These are phyloP conservation scores for Thryonomys swinderianus DNA, from an alignment of 2,113 vertebrate species.

Conservation along the genomic window DNA sequence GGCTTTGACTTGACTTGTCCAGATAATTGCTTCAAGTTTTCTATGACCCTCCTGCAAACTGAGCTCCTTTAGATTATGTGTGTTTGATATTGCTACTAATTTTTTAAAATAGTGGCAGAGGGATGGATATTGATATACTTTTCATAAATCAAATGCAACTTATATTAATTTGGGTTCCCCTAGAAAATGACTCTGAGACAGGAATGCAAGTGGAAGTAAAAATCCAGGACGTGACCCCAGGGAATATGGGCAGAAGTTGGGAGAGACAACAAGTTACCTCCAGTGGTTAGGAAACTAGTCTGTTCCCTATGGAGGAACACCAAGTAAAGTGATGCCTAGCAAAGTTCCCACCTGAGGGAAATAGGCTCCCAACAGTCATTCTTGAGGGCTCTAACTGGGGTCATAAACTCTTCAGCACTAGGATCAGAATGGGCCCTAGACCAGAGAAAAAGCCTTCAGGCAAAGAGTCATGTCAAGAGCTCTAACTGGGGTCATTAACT, in stretches of 20 bases:
- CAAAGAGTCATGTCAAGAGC: neutral
- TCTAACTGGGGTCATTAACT: neutral
- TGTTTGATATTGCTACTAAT: neutral
- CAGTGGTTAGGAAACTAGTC: neutral
- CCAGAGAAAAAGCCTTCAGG: neutral
- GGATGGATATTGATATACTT: neutral
- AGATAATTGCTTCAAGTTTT: constrained; percentile 67
- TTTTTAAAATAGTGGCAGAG: neutral
- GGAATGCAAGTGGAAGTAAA: neutral
- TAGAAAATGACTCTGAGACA: neutral
- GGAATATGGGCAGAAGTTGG: neutral
- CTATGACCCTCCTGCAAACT: neutral
- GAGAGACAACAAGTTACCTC: neutral
- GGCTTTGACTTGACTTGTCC: constrained; percentile 59
- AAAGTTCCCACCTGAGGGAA: neutral
- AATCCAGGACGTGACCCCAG: neutral
- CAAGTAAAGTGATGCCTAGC: neutral
- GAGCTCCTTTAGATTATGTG: neutral
- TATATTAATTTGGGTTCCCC: neutral
- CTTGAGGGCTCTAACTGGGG: neutral
- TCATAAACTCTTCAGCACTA: neutral
- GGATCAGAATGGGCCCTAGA: neutral
- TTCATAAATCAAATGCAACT: neutral
- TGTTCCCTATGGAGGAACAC: neutral
- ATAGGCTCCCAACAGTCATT: neutral